phyloP scores from a whole-genome alignment of 2,113 vertebrate species.

The Acanthisitta chloris region DNA sequence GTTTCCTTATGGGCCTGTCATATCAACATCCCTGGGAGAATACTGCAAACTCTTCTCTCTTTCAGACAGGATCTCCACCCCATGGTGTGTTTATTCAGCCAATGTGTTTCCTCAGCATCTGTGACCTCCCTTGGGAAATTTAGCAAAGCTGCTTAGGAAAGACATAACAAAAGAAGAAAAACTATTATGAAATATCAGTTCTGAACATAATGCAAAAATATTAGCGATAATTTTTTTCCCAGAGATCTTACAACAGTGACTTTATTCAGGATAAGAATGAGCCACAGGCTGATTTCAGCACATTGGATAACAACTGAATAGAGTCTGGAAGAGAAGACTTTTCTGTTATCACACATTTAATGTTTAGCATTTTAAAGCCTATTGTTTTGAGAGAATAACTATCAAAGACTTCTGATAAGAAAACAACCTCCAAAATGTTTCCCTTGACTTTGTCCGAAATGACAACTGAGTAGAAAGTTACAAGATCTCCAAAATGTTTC shows the following conservation, averaged over 20 bases:
- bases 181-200: background rate
- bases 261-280: background rate
- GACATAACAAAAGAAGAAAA: background rate
- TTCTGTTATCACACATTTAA: background rate
- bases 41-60: background rate
- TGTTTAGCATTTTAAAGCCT: background rate
- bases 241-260: background rate
- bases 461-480: background rate
- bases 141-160: background rate
- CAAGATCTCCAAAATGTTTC: background rate
- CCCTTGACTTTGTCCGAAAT: background rate
- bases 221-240: background rate
- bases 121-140: background rate
- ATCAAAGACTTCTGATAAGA: background rate
- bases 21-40: background rate
- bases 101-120: background rate
- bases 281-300: background rate
- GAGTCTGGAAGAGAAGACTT: background rate
- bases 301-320: background rate
- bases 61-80: background rate
- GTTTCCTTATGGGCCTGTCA: background rate
- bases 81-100: background rate
- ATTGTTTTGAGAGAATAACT: background rate
- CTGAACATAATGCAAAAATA: background rate
- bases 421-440: background rate